Conservation (phyloP, 2,888 invertebrate species). For the Athalia cordata region DNA sequence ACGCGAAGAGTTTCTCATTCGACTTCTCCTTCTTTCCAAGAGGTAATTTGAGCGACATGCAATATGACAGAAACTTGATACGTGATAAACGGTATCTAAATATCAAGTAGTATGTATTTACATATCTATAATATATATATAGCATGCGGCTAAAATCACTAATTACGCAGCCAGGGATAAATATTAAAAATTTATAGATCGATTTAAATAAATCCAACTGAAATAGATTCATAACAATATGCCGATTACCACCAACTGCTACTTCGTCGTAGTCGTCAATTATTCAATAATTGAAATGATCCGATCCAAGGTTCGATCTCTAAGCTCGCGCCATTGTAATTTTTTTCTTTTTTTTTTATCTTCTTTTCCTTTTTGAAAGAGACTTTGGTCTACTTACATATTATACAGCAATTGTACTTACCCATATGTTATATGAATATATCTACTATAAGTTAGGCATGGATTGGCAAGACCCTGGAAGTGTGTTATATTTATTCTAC, state of each 20-base stretch:
- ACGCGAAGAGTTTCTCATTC: background rate
- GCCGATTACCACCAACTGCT: background rate
- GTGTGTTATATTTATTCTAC: conserved; percentile 2
- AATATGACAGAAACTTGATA: conserved; percentile 34
- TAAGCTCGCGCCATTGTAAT: too few relatives aligned
- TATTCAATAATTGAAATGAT: conserved; percentile 12
- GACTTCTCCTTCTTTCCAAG: conserved; percentile 13
- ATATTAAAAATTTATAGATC: too few relatives aligned
- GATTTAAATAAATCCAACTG: too few relatives aligned
- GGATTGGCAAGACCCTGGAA: conserved; percentile 18
- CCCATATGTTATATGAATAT: background rate
- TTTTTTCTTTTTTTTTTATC: too few relatives aligned
- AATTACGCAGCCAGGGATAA: too few relatives aligned
- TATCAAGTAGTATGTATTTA: background rate
- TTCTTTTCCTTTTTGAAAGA: background rate
- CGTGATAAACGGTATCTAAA: conserved; percentile 40
- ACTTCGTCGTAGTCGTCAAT: background rate
- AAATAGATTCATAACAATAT: background rate
- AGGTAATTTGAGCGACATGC: conserved; percentile 39
- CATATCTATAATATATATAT: background rate
- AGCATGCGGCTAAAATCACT: too few relatives aligned
- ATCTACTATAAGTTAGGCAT: background rate
- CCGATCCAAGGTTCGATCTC: conserved; percentile 13
- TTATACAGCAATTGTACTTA: too few relatives aligned
- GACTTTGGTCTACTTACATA: background rate